Percentiles rank a stretch among this genome's conserved stretches.
Conservation (phyloP, 2,888 invertebrate species). For the Nephrotoma guestfalica region DNA sequence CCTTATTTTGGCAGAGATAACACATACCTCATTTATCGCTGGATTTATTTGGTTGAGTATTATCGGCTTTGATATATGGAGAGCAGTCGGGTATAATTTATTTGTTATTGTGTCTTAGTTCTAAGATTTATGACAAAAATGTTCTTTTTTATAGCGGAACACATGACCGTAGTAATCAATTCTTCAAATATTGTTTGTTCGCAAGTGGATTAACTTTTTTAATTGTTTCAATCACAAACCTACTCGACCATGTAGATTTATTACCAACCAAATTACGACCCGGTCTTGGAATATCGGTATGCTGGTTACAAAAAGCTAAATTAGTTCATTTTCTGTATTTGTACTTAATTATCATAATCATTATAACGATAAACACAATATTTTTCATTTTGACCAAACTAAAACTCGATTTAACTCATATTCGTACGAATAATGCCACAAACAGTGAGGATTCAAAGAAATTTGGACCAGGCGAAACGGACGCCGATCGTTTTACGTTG, state of each 20-base stretch:
- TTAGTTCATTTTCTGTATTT: constrained; percentile 20
- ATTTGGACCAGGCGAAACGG: neutral
- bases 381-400: constrained; percentile 22
- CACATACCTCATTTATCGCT: constrained; percentile 47
- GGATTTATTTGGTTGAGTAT: constrained; percentile 80
- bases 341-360: constrained; percentile 23
- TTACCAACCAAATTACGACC: neutral
- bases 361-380: constrained; percentile 24
- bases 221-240: neutral
- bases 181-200: neutral
- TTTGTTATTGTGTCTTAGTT: constrained; percentile 30
- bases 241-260: neutral
- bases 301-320: constrained; percentile 2
- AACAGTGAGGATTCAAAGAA: neutral
- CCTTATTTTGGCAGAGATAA: neutral
- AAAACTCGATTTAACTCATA: neutral
- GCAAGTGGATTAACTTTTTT: neutral
- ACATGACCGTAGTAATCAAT: neutral
- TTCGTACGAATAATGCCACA: neutral
- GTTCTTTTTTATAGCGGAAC: neutral
- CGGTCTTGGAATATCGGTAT: neutral
- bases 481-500: neutral
- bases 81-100: constrained; percentile 44
- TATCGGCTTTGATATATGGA: constrained; percentile 77
- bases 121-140: too few relatives aligned